Percentiles rank a stretch among this genome's conserved stretches.
These are phyloP conservation scores for Petroica traversi DNA, from an alignment of 2,113 vertebrate species.

Conservation along the genomic window DNA sequence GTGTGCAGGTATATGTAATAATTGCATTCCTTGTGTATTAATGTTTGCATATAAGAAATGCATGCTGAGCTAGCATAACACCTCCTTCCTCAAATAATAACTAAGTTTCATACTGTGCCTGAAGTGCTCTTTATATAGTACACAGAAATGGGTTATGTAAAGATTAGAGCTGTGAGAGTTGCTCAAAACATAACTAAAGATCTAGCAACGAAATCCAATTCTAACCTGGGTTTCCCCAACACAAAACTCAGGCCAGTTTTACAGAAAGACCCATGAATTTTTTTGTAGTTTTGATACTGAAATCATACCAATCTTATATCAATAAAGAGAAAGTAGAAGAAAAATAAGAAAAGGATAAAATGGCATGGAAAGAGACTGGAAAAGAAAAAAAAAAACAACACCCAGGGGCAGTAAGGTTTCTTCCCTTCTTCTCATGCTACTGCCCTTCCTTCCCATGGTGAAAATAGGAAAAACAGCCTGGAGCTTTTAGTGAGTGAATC, in stretches of 20 bases:
- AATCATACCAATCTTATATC: background rate
- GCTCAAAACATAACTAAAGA: slow-evolving; percentile 24
- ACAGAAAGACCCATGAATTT: background rate
- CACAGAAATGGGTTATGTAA: slow-evolving; percentile 64
- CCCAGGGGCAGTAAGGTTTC: background rate
- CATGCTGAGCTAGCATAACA: slow-evolving; percentile 57
- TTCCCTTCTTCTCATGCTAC: background rate
- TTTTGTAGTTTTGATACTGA: background rate
- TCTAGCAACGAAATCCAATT: background rate
- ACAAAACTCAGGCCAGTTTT: background rate
- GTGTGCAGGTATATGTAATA: slow-evolving; percentile 41
- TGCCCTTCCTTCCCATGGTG: background rate
- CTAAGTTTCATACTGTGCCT: slow-evolving; percentile 60
- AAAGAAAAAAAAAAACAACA: background rate
- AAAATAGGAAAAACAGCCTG: background rate
- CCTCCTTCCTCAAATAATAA: slow-evolving; percentile 64
- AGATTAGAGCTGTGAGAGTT: slow-evolving; percentile 49
- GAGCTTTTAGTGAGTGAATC: background rate
- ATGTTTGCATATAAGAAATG: slow-evolving; percentile 63
- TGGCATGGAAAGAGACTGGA: background rate
- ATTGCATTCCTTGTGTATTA: slow-evolving; percentile 56
- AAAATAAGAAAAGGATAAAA: background rate
- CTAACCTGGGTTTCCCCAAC: background rate
- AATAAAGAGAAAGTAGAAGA: background rate
- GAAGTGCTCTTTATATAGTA: slow-evolving; percentile 66